Conservation (phyloP, 2,797 vertebrate species). For the Sebastes alutus region DNA sequence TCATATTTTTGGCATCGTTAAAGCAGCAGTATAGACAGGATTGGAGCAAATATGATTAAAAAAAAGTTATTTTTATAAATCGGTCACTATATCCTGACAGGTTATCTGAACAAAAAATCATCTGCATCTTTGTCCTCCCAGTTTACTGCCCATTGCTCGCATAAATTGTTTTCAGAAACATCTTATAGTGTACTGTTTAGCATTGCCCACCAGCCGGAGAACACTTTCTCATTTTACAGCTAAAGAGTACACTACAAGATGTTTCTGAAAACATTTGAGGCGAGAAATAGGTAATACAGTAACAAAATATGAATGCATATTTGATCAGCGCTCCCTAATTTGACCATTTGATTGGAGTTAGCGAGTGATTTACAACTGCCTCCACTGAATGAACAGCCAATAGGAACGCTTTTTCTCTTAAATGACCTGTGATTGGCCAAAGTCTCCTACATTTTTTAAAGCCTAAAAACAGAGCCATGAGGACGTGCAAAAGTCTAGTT, state of each 20-base stretch:
- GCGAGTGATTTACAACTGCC: no score
- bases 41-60: neutral
- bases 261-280: neutral
- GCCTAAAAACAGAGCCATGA: neutral
- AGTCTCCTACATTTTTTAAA: neutral
- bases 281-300: neutral
- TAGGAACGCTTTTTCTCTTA: rapidly evolving
- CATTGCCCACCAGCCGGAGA: no score
- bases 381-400: no score
- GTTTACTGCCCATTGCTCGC: no score
- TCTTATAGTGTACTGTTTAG: no score
- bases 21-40: neutral
- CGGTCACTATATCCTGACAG: no score
- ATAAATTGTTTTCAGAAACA: no score
- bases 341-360: no score
- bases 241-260: neutral
- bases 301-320: neutral
- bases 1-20: constrained; percentile 2
- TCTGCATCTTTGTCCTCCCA: no score
- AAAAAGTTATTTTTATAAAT: neutral
- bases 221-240: no score
- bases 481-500: neutral
- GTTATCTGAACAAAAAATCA: no score
- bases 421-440: neutral
- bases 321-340: neutral